Evolutionary conservation across 2,797 vertebrate genomes (phyloP).

Genomic region (Gastrophryne carolinensis): DNA sequence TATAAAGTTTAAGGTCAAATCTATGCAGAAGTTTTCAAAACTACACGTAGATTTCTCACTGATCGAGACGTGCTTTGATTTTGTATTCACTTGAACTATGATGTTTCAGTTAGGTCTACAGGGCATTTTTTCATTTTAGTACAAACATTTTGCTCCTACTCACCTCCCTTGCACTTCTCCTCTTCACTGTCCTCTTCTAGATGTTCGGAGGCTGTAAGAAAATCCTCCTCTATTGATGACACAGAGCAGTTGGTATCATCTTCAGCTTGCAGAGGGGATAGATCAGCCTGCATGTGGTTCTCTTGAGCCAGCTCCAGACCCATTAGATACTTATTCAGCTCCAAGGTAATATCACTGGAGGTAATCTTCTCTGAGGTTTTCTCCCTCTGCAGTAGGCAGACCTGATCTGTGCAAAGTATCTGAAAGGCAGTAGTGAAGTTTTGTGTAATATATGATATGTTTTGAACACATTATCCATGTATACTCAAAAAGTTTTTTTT

Average conservation of each 20-base stretch:
- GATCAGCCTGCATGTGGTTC: constrained; percentile 70
- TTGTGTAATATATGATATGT: background rate
- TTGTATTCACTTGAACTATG: too few relatives aligned
- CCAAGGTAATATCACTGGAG: constrained; percentile 82
- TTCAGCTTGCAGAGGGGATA: constrained; percentile 72
- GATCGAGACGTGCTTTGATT: too few relatives aligned
- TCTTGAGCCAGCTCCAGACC: constrained; percentile 90
- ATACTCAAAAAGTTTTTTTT: too few relatives aligned
- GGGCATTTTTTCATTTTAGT: background rate
- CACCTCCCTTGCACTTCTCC: constrained; percentile 82
- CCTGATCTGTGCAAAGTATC: constrained; percentile 79
- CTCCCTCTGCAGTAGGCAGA: constrained; percentile 88
- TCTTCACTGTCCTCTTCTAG: constrained; percentile 89
- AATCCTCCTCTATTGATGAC: constrained; percentile 96
- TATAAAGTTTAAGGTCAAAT: too few relatives aligned
- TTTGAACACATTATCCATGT: too few relatives aligned
- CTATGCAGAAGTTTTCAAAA: too few relatives aligned
- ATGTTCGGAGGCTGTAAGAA: constrained; percentile 92
- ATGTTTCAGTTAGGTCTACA: too few relatives aligned
- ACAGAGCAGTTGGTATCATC: constrained; percentile 95
- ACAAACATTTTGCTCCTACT: background rate
- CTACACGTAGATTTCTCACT: too few relatives aligned
- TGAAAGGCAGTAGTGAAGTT: constrained; percentile 38
- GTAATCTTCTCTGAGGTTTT: constrained; percentile 70
- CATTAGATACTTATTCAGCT: constrained; percentile 95